phyloP scores from a whole-genome alignment of 2,888 invertebrate species.

The Apantesis nais region DNA sequence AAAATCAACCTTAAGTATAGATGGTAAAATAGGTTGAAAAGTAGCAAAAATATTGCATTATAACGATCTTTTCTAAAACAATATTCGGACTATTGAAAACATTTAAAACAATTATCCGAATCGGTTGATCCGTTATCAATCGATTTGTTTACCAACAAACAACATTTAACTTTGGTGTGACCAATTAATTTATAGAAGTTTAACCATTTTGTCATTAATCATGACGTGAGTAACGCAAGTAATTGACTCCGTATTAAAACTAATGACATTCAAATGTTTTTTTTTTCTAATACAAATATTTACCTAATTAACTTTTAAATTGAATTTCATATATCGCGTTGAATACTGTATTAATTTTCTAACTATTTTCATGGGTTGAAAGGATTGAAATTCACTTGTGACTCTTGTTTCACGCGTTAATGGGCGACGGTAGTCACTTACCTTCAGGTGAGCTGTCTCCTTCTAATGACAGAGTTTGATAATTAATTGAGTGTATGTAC shows the following conservation, averaged over 20 bases:
- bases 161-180: background rate
- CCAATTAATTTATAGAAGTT: background rate
- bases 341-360: too few species aligned
- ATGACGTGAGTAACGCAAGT: background rate
- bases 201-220: background rate
- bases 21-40: too few species aligned
- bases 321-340: too few species aligned
- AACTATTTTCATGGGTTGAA: background rate
- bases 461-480: too few species aligned
- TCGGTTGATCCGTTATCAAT: background rate
- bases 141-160: background rate
- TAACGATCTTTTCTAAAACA: too few species aligned
- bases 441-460: background rate
- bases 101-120: background rate
- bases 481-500: too few species aligned
- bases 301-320: too few species aligned
- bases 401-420: too few species aligned
- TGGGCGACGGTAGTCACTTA: background rate
- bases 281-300: background rate
- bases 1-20: too few species aligned
- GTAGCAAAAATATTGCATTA: too few species aligned
- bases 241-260: background rate
- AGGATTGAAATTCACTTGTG: background rate
- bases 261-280: background rate
- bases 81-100: background rate